Conservation (phyloP, 1,140 invertebrate genomes). For the Kradibia gibbosae region DNA sequence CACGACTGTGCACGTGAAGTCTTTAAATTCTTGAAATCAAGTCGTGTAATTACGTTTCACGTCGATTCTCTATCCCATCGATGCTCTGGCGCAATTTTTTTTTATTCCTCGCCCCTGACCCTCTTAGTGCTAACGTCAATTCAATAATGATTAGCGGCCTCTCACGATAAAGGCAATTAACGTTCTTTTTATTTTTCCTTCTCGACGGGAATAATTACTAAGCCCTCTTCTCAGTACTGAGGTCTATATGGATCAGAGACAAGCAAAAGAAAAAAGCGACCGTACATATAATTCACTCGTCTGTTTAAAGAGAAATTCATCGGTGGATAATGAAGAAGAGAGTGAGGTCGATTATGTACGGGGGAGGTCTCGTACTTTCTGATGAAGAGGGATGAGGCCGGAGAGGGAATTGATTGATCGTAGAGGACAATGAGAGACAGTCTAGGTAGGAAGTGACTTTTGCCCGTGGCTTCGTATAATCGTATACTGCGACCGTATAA, state of each 20-base stretch:
- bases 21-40: slow-evolving; percentile 49
- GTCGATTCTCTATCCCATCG: slow-evolving; percentile 11
- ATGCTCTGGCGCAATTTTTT: slow-evolving; percentile 3
- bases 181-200: slow-evolving; percentile 49
- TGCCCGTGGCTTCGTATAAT: neutral
- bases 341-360: neutral
- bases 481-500: neutral
- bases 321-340: slow-evolving; percentile 23
- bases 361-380: neutral
- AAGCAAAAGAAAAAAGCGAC: slow-evolving; percentile 13
- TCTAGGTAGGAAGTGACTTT: neutral
- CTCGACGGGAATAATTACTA: slow-evolving; percentile 44
- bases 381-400: neutral
- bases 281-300: slow-evolving; percentile 37
- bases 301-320: slow-evolving; percentile 45
- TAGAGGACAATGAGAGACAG: slow-evolving; percentile 35
- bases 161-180: slow-evolving; percentile 47
- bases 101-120: neutral
- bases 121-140: slow-evolving; percentile 33
- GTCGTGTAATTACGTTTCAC: slow-evolving; percentile 43
- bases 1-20: neutral
- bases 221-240: neutral
- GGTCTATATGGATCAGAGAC: neutral
- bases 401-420: slow-evolving; percentile 36
- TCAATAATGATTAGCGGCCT: slow-evolving; percentile 50